Evolutionary conservation across 2,888 invertebrate species (phyloP), one percentile per base, ranked within the genome.

Genomic region (Eupithecia insigniata): DNA sequence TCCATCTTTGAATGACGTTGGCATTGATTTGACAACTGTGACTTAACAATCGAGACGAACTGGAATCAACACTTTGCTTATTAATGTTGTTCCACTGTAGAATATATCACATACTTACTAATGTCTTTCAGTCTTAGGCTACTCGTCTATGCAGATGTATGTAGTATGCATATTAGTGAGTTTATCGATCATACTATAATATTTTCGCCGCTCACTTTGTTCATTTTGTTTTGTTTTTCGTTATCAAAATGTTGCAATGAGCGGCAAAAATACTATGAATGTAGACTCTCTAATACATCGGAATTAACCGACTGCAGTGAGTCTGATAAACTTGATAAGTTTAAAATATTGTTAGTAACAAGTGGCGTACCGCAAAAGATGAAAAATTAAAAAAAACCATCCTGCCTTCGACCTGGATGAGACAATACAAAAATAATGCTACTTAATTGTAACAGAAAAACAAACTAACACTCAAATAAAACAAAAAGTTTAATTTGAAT

Each of bases 1-100:
- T 76, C 73, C 73, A 69, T 73, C 70, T 75, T 70, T 30, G 51
- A 22, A 16, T 64, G 26, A 36, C 62, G 34, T 62, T 36, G 51
- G n/a, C 51, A 39, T 46, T 71, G 62, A 64, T 55, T 46, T 71
- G 62, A 64, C 68, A 69, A 69, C 62, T 58, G 58, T 68, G 70
- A 70, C 60, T 39, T 7, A 32, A 67, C 69, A 71, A 70, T 66
- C n/a, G 62, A 30, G n/a, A 62, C 39, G 36, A 34, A 14, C 14
- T 22, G 8, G 36, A 8, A 14, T 26, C 18, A 22, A 22, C 8
- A 7, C 22, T 10, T 0, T 22, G 10, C 46, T 46, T 1, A n/a
- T 10, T 22, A 6, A 22, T 22, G 12, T 51, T 51, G 26, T 22
- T 2, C 12, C 51, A 51, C 22, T 46, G 46, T 1, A 12, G 22